A percentile compares a stretch with the other conserved stretches of the same genome.
Conservation (phyloP, 2,888 invertebrate species). For the Trachelus troglodyta region DNA sequence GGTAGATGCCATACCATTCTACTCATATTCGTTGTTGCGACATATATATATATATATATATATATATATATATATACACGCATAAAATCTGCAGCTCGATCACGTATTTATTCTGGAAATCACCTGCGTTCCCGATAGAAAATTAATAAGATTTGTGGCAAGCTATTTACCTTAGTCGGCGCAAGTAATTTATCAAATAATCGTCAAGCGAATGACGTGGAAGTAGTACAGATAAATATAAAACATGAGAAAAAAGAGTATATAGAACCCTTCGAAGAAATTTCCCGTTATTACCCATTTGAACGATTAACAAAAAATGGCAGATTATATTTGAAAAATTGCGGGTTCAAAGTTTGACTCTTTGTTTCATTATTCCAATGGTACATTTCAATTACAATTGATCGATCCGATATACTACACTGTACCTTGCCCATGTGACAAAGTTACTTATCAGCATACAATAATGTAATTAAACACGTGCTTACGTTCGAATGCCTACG, state of each 20-base stretch:
- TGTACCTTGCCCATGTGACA: too few species aligned
- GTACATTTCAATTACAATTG: too few species aligned
- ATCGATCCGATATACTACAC: too few species aligned
- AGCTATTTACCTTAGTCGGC: conserved; percentile 1
- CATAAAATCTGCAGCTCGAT: conserved; percentile 9
- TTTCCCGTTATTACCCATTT: too few species aligned
- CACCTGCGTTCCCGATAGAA: conserved; percentile 10
- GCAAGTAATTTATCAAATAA: background rate
- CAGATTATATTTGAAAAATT: too few species aligned
- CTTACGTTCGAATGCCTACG: background rate
- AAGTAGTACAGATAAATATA: too few species aligned
- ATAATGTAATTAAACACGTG: background rate
- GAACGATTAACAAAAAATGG: too few species aligned
- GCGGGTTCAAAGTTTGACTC: too few species aligned
- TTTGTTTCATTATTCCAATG: too few species aligned
- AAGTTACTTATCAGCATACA: too few species aligned
- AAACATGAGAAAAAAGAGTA: too few species aligned
- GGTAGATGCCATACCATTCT: conserved; percentile 5
- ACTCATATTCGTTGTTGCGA: background rate
- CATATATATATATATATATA: conserved; percentile 12
- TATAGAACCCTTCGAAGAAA: too few species aligned
- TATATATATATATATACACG: conserved; percentile 10
- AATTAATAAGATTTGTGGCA: conserved; percentile 16
- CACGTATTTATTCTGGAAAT: conserved; percentile 12
- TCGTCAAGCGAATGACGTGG: background rate